phyloP scores from a whole-genome alignment of 2,113 vertebrate genomes.

The Alaudala cheleensis region DNA sequence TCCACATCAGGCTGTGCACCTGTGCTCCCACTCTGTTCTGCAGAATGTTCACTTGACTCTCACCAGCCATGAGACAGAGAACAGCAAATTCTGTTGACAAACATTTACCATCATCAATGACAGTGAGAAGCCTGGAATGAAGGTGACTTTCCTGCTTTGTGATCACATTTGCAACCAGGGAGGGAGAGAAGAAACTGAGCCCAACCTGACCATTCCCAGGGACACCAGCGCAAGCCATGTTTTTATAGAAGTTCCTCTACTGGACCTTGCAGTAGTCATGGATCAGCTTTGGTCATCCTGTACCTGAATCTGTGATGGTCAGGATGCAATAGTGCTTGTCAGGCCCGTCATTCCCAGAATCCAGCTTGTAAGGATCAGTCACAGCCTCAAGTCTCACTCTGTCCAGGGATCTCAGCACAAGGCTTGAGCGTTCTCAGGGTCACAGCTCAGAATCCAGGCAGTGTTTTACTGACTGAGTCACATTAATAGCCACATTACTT shows the following conservation, averaged over 20 bases:
- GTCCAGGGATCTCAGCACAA: constrained; percentile 50
- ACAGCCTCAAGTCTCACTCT: constrained; percentile 69
- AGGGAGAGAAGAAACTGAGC: constrained; percentile 72
- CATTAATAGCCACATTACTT: constrained; percentile 2
- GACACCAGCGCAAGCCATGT: constrained; percentile 62
- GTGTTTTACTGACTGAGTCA: neutral
- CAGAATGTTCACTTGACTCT: neutral
- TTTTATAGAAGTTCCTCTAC: constrained; percentile 64
- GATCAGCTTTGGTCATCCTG: constrained; percentile 73
- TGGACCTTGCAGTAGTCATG: constrained; percentile 65
- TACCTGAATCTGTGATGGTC: constrained; percentile 58
- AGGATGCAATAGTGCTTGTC: constrained; percentile 44
- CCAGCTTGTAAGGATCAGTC: constrained; percentile 70
- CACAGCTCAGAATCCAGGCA: neutral
- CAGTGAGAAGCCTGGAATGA: constrained; percentile 72
- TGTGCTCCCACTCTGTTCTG: neutral
- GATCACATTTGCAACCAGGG: constrained; percentile 67
- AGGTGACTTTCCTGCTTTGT: constrained; percentile 69
- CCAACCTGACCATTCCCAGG: constrained; percentile 69
- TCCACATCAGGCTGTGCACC: neutral
- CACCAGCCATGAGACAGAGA: neutral
- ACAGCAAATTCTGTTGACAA: rapidly evolving
- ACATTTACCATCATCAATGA: neutral
- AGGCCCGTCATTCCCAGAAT: constrained; percentile 69
- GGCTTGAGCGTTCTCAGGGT: neutral